Conservation (phyloP, 2,113 vertebrate genomes). For the Heteronetta atricapilla region DNA sequence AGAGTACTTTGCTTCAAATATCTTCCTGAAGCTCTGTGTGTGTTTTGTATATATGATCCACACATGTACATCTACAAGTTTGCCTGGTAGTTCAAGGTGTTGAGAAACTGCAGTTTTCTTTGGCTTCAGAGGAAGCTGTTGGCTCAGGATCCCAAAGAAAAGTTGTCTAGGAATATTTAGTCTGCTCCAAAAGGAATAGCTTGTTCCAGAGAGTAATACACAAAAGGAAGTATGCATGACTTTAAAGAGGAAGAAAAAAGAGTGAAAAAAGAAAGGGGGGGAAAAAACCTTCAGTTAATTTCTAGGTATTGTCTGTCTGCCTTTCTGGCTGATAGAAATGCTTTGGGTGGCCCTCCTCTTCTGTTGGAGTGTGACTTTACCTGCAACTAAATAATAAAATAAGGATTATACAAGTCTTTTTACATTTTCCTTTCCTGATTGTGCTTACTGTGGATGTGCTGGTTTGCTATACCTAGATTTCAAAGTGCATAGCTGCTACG, state of each 20-base stretch:
- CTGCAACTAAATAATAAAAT: neutral
- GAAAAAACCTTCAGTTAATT: neutral
- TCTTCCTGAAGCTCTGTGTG: conserved; percentile 24
- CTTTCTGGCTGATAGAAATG: neutral
- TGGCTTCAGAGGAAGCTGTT: neutral
- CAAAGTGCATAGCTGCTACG: neutral
- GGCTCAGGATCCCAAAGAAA: neutral
- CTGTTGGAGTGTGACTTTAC: neutral
- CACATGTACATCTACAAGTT: neutral
- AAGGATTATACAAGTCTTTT: neutral
- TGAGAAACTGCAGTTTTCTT: neutral
- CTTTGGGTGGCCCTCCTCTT: neutral
- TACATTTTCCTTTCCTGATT: fast-evolving
- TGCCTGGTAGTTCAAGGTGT: neutral
- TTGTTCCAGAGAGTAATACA: neutral
- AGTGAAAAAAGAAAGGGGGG: neutral
- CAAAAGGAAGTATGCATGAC: neutral
- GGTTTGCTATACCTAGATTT: neutral
- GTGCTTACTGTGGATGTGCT: neutral
- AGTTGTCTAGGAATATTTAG: neutral
- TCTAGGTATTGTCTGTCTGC: neutral
- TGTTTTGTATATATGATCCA: neutral
- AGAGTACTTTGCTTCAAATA: conserved; percentile 12
- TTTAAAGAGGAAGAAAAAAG: neutral
- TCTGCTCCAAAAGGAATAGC: neutral